Conservation (phyloP, 2,888 invertebrate genomes). For the Agrotis segetum region DNA sequence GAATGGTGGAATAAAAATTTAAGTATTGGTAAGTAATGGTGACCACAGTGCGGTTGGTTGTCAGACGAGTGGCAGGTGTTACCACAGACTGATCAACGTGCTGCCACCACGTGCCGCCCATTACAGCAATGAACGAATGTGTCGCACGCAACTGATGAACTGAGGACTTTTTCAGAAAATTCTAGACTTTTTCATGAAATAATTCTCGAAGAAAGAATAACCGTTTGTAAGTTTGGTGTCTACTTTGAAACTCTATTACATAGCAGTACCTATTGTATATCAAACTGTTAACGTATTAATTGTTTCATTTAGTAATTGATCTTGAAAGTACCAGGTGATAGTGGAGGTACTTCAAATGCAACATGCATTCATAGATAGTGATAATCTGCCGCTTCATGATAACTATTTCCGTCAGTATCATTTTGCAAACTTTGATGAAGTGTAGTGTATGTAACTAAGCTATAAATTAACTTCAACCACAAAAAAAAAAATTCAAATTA, state of each 20-base stretch:
- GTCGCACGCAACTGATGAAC: constrained; percentile 23
- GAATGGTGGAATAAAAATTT: constrained; percentile 27
- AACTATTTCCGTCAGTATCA: constrained; percentile 18
- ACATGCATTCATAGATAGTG: constrained; percentile 38
- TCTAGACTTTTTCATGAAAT: constrained; percentile 8
- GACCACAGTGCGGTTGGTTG: constrained; percentile 50
- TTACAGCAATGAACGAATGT: constrained; percentile 55
- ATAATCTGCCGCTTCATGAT: constrained; percentile 12
- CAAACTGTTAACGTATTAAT: neutral
- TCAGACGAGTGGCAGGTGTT: constrained; percentile 45
- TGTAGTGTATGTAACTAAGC: neutral
- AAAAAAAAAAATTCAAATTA: constrained; percentile 10
- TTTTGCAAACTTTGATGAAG: constrained; percentile 1
- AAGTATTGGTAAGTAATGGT: constrained; percentile 37
- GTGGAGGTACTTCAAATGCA: constrained; percentile 15
- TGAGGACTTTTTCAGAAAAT: constrained; percentile 27
- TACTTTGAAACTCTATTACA: neutral
- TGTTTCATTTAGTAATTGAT: neutral
- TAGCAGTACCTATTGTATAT: neutral
- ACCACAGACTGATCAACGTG: constrained; percentile 48
- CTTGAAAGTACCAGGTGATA: neutral
- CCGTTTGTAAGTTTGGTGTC: neutral
- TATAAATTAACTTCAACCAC: neutral
- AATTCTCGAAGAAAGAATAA: neutral
- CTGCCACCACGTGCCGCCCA: constrained; percentile 46